Evolutionary conservation across 2,113 vertebrate genomes (phyloP).

Genomic region (Brachypteracias leptosomus): DNA sequence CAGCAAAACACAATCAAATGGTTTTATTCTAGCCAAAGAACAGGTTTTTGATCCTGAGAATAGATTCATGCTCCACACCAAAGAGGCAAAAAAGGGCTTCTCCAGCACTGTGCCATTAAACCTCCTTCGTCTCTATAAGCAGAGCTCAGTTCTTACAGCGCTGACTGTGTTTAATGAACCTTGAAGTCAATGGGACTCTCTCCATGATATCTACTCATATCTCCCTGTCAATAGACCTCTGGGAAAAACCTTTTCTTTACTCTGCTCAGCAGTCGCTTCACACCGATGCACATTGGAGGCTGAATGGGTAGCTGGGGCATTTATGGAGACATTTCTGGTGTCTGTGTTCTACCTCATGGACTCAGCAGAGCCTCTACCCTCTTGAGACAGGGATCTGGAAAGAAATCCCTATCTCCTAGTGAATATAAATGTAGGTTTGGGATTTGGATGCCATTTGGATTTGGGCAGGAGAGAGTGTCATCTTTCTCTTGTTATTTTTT

Average conservation of each 20-base stretch:
- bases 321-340: background rate
- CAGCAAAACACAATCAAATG: constrained; percentile 60
- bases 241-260: background rate
- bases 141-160: background rate
- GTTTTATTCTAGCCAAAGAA: constrained; percentile 36
- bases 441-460: background rate
- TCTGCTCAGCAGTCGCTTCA: background rate
- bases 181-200: background rate
- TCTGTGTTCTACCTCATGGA: background rate
- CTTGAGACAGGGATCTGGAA: background rate
- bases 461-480: background rate
- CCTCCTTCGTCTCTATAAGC: background rate
- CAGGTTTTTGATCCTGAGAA: constrained; percentile 27
- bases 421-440: background rate
- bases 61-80: background rate
- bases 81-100: background rate
- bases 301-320: background rate
- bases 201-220: background rate
- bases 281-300: background rate
- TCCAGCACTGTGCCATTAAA: background rate
- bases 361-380: background rate
- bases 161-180: background rate
- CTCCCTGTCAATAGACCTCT: background rate
- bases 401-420: background rate
- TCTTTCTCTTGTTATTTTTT: background rate